These are phyloP conservation scores for Phymastichus coffea DNA, from an alignment of 1,140 invertebrate species.

Conservation along the genomic window DNA sequence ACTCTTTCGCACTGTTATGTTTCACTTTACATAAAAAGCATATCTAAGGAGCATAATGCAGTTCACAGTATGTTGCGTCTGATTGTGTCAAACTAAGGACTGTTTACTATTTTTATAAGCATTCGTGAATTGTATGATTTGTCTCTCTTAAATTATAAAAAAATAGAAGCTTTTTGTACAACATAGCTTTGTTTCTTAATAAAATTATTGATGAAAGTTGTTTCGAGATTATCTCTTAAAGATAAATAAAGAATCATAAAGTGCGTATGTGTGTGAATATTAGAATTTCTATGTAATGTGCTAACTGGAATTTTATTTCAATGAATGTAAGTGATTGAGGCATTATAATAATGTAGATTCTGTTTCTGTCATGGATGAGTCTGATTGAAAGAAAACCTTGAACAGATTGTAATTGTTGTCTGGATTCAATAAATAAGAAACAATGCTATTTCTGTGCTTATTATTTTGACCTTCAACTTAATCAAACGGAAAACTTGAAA, in stretches of 20 bases:
- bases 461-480: not conserved
- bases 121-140: constrained; percentile 25
- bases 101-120: constrained; percentile 55
- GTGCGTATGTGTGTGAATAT: constrained; percentile 23
- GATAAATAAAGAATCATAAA: constrained; percentile 13
- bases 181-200: constrained; percentile 23
- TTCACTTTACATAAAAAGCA: constrained; percentile 26
- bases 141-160: constrained; percentile 25
- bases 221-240: constrained; percentile 26
- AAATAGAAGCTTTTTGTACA: constrained; percentile 29
- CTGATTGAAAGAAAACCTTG: constrained; percentile 31
- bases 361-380: constrained; percentile 32
- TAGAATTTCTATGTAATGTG: constrained; percentile 18
- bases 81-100: constrained; percentile 35
- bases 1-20: constrained; percentile 29
- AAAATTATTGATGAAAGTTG: constrained; percentile 22
- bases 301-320: constrained; percentile 22
- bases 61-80: constrained; percentile 40
- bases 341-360: constrained; percentile 19
- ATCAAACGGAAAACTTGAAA: not conserved
- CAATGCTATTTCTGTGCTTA: constrained; percentile 14
- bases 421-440: constrained; percentile 43
- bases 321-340: constrained; percentile 40
- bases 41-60: constrained; percentile 15
- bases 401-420: constrained; percentile 42